Conservation (phyloP, 2,888 invertebrate species). For the Alentia gelatinosa region DNA sequence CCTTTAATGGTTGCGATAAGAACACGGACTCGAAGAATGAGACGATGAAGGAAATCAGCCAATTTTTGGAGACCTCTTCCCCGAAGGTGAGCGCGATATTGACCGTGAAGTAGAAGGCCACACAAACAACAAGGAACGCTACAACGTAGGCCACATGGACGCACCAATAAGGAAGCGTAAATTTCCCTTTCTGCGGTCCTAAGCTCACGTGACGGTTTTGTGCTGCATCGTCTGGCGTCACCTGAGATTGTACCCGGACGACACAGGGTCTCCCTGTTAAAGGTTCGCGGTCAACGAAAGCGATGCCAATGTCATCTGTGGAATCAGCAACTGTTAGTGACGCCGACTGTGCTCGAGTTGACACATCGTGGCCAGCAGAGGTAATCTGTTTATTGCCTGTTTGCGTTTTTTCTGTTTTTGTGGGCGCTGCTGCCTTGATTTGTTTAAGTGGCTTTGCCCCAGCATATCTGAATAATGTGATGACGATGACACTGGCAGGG, state of each 20-base stretch:
- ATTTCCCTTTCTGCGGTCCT: constrained; percentile 50
- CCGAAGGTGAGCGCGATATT: constrained; percentile 65
- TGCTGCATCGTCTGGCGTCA: neutral
- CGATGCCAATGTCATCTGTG: neutral
- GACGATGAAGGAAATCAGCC: constrained; percentile 61
- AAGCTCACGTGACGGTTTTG: neutral
- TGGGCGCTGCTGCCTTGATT: neutral
- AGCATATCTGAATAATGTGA: constrained; percentile 61
- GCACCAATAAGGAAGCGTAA: constrained; percentile 59
- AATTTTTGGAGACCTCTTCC: constrained; percentile 50
- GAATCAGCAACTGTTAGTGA: neutral
- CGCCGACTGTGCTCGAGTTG: neutral
- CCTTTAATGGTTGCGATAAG: constrained; percentile 64
- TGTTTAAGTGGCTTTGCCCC: neutral
- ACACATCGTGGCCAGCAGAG: neutral
- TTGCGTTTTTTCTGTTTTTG: neutral
- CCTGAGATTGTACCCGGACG: neutral
- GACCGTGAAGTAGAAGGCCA: constrained; percentile 59
- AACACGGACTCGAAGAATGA: constrained; percentile 62
- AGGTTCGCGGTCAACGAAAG: neutral
- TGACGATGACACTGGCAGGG: constrained; percentile 65
- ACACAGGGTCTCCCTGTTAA: neutral
- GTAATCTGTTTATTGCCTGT: neutral
- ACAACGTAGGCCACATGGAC: constrained; percentile 59
- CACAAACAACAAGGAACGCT: constrained; percentile 51